Conservation (phyloP, 2,888 invertebrate species). For the Drosophila paramelanica region DNA sequence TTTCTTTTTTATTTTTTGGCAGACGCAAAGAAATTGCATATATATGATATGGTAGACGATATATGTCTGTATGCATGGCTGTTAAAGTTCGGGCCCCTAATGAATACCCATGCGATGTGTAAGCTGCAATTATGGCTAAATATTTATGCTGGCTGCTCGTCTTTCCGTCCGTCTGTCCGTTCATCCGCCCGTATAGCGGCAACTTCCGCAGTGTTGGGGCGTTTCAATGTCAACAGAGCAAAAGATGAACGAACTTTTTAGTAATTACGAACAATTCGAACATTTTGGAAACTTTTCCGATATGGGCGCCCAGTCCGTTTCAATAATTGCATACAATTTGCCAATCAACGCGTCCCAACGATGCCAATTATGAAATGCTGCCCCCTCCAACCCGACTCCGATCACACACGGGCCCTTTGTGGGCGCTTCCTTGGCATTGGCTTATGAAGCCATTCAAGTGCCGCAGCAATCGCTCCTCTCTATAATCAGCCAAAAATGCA, state of each 20-base stretch:
- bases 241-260: conserved; percentile 75
- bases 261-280: conserved; percentile 46
- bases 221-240: conserved; percentile 69
- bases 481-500: conserved; percentile 61
- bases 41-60: conserved; percentile 3
- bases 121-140: conserved; percentile 65
- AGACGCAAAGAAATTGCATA: conserved; percentile 43
- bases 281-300: conserved; percentile 39
- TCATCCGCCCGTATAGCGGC: conserved; percentile 16
- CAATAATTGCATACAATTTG: conserved; percentile 79
- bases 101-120: conserved; percentile 52
- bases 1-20: conserved; percentile 8
- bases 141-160: conserved; percentile 36
- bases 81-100: conserved; percentile 34
- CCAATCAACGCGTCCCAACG: conserved; percentile 77
- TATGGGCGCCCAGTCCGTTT: conserved; percentile 31
- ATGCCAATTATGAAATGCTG: conserved; percentile 68
- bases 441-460: conserved; percentile 76
- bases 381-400: conserved; percentile 5
- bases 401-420: conserved; percentile 18
- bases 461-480: conserved; percentile 25
- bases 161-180: not conserved
- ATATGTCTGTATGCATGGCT: conserved; percentile 11
- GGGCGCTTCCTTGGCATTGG: conserved; percentile 62
- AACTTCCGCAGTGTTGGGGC: conserved; percentile 66